Base-by-base conservation (phyloP, 1,140 invertebrate species). In the Bombus consobrinus region DNA sequence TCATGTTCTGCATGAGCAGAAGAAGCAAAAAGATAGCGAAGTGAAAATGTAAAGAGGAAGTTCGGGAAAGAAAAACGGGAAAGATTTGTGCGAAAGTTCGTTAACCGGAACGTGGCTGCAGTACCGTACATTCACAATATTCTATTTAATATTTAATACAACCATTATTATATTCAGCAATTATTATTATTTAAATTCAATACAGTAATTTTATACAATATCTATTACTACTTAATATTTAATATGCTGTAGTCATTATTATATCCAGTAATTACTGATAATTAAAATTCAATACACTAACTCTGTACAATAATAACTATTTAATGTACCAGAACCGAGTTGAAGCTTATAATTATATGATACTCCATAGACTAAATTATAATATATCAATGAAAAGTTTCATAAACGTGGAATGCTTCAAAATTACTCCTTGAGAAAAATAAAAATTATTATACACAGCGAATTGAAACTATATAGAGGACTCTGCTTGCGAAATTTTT, bases 151-250 rank as follows among this genome's bases (percentile, higher is more conserved):
- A 62, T 62, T 62, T n/a, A 12, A 62, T 62, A 13, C 5, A 13
- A 53, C 18, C 18, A 62, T n/a, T 28, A n/a, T 62, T n/a, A 13
- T 13, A n/a, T 53, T 53, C 59, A 62, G 28, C 1, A 62, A 53
- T 53, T 62, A 62, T 62, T n/a, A 62, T 62, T 62, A 62, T 62
- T 62, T 62, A 62, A 62, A 62, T 62, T 62, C 28, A 62, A 62
- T 62, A 10, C 28, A 62, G 28, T 62, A n/a, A 62, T n/a, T 62
- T 3, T 62, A 62, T 62, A n/a, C 4, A 62, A 62, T 62, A 62
- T 4, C 28, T 62, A 62, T 62, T n/a, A 62, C 13, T 62, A n/a
- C n/a, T n/a, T 62, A 62, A 62, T 62, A 62, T 62, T 62, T 62
- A 4, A 62, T 62, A n/a, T 25, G 22, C 18, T 8, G 18, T 53